Evolutionary conservation across 2,113 vertebrate genomes (phyloP), one percentile per base, ranked within the genome.

Genomic region (Alligator mississippiensis): DNA sequence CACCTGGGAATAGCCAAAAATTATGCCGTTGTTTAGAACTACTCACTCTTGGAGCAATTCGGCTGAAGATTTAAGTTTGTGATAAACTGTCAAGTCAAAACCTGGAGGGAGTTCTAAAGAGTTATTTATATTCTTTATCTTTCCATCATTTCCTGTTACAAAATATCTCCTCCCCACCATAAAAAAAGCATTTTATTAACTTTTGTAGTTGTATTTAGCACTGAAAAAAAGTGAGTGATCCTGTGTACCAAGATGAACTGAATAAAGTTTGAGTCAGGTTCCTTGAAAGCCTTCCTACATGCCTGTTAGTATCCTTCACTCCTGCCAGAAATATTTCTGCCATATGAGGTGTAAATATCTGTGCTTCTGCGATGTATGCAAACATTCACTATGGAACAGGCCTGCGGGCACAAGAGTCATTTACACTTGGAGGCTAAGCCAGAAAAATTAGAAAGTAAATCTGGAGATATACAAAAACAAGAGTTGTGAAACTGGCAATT

Each of bases 11-110:
- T 9, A 47, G 47, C 47, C 47, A 47, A 47, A 47, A 47, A 47
- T 47, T 47, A 47, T 47, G 47, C 21, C 55, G 60, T 18, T 34
- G 62, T 74, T 84, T 72, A 84, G 92, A 92, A 82, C 62, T 24
- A 30, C 10, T 61, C 70, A 72, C 30, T 74, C 81, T 64, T 28
- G 59, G 3, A 66, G 47, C 34, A 66, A 72, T 11, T 54, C 54
- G 38, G 72, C 64, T 90, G 9, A 54, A 78, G 70, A 57, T 70
- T 63, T 55, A 34, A 28, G 17, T 75, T 83, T 83, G 25, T 70
- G 34, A 89, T 75, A 11, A 59, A 25, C 60, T 77, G 80, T 58
- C 72, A 95, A 91, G 84, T 82, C 3, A 84, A 90, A 90, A 86
- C 11, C 11, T 28, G 12, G 18, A 61, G 7, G 2, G 47, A 47